Percentiles rank a stretch among this genome's conserved stretches.
These are phyloP conservation scores for Pristionchus pacificus DNA, from an alignment of 1,140 invertebrate genomes.

Conservation along the genomic window DNA sequence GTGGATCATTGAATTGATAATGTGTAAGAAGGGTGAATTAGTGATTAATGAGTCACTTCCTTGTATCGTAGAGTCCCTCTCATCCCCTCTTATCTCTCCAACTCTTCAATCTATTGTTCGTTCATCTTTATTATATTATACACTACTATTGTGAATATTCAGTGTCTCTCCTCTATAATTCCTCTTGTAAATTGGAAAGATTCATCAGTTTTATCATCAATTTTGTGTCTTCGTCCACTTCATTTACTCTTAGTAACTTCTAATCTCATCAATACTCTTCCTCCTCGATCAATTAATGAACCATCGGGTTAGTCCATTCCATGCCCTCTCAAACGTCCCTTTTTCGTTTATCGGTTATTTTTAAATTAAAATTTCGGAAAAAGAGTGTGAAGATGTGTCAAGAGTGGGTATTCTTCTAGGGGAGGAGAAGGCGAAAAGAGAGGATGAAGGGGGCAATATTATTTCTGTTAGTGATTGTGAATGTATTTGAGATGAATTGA, in stretches of 20 bases:
- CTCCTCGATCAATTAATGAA: not conserved
- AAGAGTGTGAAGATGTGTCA: too few relatives aligned
- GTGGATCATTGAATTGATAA: too few relatives aligned
- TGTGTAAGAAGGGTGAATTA: too few relatives aligned
- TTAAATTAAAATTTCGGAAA: too few relatives aligned
- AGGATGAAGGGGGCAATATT: not conserved
- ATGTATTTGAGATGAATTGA: not conserved
- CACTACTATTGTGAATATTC: not conserved
- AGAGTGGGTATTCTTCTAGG: too few relatives aligned
- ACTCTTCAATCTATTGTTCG: not conserved
- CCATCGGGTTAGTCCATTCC: too few relatives aligned
- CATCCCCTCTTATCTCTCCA: not conserved
- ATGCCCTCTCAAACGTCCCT: too few relatives aligned
- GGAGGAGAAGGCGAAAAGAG: too few relatives aligned
- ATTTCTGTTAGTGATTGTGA: not conserved
- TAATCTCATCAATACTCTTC: not conserved
- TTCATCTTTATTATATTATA: not conserved
- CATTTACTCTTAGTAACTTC: not conserved
- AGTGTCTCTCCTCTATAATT: not conserved
- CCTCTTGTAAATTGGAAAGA: not conserved
- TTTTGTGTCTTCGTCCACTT: not conserved
- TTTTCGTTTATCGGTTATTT: too few relatives aligned
- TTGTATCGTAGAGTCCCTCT: not conserved
- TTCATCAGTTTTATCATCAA: not conserved
- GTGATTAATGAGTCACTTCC: too few relatives aligned